These are phyloP conservation scores for Cosmopolites sordidus DNA, from an alignment of 2,888 invertebrate genomes.

Conservation along the genomic window DNA sequence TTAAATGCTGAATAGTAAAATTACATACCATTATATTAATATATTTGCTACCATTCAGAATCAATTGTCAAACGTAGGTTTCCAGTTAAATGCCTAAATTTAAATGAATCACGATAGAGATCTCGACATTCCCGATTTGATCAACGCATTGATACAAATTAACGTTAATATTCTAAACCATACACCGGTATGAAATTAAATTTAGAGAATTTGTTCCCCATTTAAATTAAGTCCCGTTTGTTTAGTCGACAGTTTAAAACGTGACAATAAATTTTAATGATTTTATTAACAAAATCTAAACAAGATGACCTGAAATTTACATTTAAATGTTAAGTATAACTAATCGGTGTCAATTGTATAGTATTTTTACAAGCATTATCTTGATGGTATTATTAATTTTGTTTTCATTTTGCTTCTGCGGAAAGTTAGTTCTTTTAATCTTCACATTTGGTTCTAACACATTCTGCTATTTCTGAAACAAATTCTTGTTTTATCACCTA, in stretches of 20 bases:
- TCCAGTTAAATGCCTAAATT: conserved; percentile 6
- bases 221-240: conserved; percentile 25
- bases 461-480: too few species aligned
- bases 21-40: too few species aligned
- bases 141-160: conserved; percentile 18
- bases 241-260: conserved; percentile 20
- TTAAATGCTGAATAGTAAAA: too few species aligned
- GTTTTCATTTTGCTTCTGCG: too few species aligned
- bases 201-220: conserved; percentile 21
- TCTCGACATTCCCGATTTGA: conserved; percentile 8
- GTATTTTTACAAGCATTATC: too few species aligned
- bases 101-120: conserved; percentile 13
- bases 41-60: too few species aligned
- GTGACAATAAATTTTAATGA: conserved; percentile 23
- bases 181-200: conserved; percentile 21
- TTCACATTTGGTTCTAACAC: too few species aligned
- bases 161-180: conserved; percentile 21
- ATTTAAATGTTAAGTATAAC: conserved; percentile 11
- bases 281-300: conserved; percentile 13
- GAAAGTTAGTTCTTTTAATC: too few species aligned
- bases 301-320: conserved; percentile 12
- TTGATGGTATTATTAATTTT: too few species aligned
- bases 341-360: too few species aligned
- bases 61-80: too few species aligned
- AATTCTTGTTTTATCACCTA: too few species aligned